Evolutionary conservation across 2,797 vertebrate species (phyloP).

Genomic region (Crocidura indochinensis): DNA sequence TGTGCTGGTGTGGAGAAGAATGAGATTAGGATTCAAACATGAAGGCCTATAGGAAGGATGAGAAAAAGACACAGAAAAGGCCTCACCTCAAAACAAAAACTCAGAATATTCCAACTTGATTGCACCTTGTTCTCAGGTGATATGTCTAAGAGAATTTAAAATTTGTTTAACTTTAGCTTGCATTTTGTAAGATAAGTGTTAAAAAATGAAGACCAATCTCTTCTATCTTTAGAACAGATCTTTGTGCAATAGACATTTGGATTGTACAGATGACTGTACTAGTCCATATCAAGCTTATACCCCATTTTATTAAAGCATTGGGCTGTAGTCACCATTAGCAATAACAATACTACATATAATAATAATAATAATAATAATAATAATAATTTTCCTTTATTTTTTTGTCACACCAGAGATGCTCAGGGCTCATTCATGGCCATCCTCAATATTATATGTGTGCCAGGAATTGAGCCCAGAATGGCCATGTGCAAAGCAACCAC

Average conservation of each 20-base stretch:
- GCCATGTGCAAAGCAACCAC: too few species aligned
- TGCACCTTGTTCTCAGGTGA: neutral
- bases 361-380: too few species aligned
- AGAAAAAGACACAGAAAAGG: neutral
- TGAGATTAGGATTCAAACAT: neutral
- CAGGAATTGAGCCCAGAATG: too few species aligned
- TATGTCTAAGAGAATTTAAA: too few species aligned
- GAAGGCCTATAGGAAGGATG: neutral
- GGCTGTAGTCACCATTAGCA: neutral
- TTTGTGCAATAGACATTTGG: neutral
- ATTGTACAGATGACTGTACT: neutral
- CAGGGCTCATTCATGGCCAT: too few species aligned
- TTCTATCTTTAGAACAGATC: neutral
- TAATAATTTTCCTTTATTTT: too few species aligned
- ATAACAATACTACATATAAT: conserved; percentile 1
- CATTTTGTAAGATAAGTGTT: neutral
- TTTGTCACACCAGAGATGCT: too few species aligned
- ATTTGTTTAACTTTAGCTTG: neutral
- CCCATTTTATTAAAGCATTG: neutral
- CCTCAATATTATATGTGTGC: too few species aligned
- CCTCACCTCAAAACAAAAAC: neutral
- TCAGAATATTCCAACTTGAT: neutral
- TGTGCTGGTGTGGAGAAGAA: neutral
- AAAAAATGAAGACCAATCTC: neutral
- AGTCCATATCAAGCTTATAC: neutral